A percentile compares a stretch with the other conserved stretches of the same genome.
Evolutionary conservation across 2,888 invertebrate species (phyloP).

Genomic region (Hoplodrina blanda): DNA sequence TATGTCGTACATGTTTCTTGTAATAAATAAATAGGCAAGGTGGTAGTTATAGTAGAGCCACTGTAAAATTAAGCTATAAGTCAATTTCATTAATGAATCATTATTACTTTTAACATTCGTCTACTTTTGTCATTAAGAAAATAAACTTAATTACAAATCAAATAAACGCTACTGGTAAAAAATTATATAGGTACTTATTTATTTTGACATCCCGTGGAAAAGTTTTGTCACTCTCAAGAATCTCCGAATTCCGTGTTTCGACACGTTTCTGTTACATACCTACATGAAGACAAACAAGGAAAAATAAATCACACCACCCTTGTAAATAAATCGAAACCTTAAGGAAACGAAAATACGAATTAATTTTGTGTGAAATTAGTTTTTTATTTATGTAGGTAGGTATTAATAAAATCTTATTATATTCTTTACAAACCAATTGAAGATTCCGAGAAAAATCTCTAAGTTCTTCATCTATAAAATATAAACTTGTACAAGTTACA

Average conservation of each 20-base stretch:
- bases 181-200: background rate
- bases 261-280: slow-evolving; percentile 30
- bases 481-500: too few relatives aligned
- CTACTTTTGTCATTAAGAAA: too few relatives aligned
- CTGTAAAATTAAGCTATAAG: too few relatives aligned
- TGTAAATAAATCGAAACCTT: slow-evolving; percentile 19
- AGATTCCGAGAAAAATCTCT: too few relatives aligned
- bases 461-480: too few relatives aligned
- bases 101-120: too few relatives aligned
- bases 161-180: background rate
- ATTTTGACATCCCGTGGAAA: slow-evolving; percentile 11
- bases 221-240: slow-evolving; percentile 9
- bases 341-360: slow-evolving; percentile 12
- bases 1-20: too few relatives aligned
- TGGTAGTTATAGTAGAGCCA: too few relatives aligned
- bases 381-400: background rate
- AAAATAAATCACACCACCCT: slow-evolving; percentile 13
- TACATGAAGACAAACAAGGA: slow-evolving; percentile 34
- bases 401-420: background rate
- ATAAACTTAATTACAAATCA: background rate
- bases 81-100: too few relatives aligned
- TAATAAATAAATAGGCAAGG: too few relatives aligned
- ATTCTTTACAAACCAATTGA: too few relatives aligned
- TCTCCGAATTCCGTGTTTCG: slow-evolving; percentile 8
- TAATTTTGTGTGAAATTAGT: slow-evolving; percentile 27